Evolutionary conservation across 2,888 invertebrate species (phyloP).

Genomic region (Drosophila austrosaltans): DNA sequence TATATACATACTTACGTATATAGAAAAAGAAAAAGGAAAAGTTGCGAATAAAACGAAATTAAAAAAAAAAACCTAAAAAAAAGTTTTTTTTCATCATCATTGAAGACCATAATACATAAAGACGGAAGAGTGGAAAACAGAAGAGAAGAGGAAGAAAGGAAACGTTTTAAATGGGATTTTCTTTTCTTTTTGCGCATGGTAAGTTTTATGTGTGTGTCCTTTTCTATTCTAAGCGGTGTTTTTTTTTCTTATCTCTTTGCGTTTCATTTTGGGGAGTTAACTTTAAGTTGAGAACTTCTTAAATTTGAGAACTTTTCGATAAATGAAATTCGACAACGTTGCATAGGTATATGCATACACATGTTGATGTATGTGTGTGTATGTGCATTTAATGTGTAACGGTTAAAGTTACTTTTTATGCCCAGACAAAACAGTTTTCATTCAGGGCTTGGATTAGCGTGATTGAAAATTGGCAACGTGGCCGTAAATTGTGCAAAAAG

Average conservation of each 20-base stretch:
- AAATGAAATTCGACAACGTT: slow-evolving; percentile 17
- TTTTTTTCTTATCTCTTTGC: neutral
- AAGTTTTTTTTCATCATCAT: neutral
- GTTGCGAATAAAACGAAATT: neutral
- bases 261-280: neutral
- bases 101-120: neutral
- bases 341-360: neutral
- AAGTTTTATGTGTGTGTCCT: neutral
- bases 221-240: neutral
- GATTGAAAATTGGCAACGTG: too few species aligned
- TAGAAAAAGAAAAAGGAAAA: slow-evolving; percentile 6
- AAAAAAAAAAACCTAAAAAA: neutral
- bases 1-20: too few species aligned
- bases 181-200: slow-evolving; percentile 4
- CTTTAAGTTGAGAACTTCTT: slow-evolving; percentile 1
- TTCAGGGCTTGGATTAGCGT: too few species aligned
- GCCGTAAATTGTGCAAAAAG: too few species aligned
- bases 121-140: too few species aligned
- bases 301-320: slow-evolving; percentile 10
- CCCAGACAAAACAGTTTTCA: too few species aligned
- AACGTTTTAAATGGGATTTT: slow-evolving; percentile 11
- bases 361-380: slow-evolving; percentile 1
- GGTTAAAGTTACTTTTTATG: neutral
- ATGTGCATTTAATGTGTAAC: neutral
- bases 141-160: neutral